Base-by-base conservation (phyloP, 2,113 vertebrate species). In the Muscicapa adusta region DNA sequence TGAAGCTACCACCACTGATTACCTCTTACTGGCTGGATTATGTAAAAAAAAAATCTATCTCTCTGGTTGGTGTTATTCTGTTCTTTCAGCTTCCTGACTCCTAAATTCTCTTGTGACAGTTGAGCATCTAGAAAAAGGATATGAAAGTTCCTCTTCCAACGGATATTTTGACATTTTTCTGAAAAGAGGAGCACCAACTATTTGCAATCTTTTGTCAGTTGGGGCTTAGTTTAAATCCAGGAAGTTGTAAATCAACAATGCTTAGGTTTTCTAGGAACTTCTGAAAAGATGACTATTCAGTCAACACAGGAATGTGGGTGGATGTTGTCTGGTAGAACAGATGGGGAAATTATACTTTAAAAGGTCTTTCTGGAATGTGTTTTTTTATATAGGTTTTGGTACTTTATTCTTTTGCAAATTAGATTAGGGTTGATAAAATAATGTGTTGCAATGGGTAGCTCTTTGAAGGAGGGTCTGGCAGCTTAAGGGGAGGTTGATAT, bases 361-460 rank as follows among this genome's bases (percentile, higher is more conserved):
- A 92, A 77, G 34, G 10, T 2, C 80, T 91, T 87, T 43, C 65
- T 24, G 13, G 56, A 70, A 47, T 12, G 29, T 47, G 14, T 2
- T 51, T 63, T 77, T 87, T 93, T 80, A 78, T 48, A 67, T 31
- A 53, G 15, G 31, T 81, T 89, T 91, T 82, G 31, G 13, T 88
- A n/a, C 45, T 72, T 91, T 85, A n/a, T 75, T 91, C 53, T 65
- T 94, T 76, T 79, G 54, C 31, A 94, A 79, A 91, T 65, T 84
- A 91, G 26, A 17, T 50, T 2, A 1, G 9, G 5, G 9, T 61
- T 83, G 81, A 65, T 77, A 95, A 93, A 91, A 91, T 47, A 77
- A 78, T 50, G 40, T 34, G 54, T 18, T 79, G 23, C n/a, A 78
- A 51, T 57, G 29, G 12, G 51, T 89, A 54, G 28, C 10, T 94